Evolutionary conservation across 2,888 invertebrate genomes (phyloP).

Genomic region (Formica aserva): DNA sequence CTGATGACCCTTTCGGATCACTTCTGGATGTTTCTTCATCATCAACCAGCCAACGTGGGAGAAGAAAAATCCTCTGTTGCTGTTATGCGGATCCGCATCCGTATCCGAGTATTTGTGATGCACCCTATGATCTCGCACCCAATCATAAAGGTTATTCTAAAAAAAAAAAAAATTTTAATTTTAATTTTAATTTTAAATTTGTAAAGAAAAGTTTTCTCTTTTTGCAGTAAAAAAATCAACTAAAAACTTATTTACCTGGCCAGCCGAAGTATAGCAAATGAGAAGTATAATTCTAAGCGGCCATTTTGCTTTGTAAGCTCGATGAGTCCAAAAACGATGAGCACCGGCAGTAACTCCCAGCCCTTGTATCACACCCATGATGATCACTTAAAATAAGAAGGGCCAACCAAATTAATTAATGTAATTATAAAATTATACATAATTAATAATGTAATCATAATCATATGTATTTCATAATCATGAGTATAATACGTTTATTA

Average conservation of each 20-base stretch:
- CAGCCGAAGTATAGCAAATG: slow-evolving; percentile 88
- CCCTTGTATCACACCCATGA: slow-evolving; percentile 87
- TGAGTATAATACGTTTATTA: background rate
- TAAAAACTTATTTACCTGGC: slow-evolving; percentile 87
- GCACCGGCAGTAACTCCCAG: slow-evolving; percentile 91
- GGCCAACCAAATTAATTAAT: background rate
- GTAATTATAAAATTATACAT: background rate
- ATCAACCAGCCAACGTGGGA: slow-evolving; percentile 97
- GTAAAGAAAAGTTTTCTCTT: background rate
- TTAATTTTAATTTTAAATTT: too few relatives aligned
- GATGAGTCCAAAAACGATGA: slow-evolving; percentile 90
- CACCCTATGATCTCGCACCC: slow-evolving; percentile 92
- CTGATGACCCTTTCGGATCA: slow-evolving; percentile 90
- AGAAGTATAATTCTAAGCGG: slow-evolving; percentile 88
- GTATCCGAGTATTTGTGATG: slow-evolving; percentile 91
- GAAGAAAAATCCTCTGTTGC: slow-evolving; percentile 95
- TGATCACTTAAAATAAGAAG: slow-evolving; percentile 4
- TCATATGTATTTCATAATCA: background rate
- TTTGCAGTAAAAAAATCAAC: background rate
- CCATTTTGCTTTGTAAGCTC: slow-evolving; percentile 89
- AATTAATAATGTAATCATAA: background rate
- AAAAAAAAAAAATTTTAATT: background rate
- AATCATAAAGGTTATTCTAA: slow-evolving; percentile 90
- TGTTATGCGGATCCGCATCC: slow-evolving; percentile 94
- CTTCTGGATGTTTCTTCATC: slow-evolving; percentile 95